A percentile compares a stretch with the other conserved stretches of the same genome.
phyloP scores from a whole-genome alignment of 2,797 vertebrate genomes.

The Scomberomorus guttatus region DNA sequence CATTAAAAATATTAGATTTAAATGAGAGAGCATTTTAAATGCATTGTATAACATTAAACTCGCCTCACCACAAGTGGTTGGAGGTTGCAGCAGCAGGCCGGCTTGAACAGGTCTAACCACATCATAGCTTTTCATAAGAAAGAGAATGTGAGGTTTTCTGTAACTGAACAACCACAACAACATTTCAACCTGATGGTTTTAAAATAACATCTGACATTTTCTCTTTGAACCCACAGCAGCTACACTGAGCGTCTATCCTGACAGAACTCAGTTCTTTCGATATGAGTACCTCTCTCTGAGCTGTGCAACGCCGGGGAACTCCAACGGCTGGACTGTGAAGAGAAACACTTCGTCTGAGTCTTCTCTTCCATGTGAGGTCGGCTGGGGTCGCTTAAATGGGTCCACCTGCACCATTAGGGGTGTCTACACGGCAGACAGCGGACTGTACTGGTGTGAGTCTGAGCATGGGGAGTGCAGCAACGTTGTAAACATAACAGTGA shows the following conservation, averaged over 20 bases:
- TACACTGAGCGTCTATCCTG: conserved; percentile 1
- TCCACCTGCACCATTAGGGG: conserved; percentile 18
- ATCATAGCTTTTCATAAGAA: too few relatives aligned
- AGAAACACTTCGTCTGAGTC: not conserved
- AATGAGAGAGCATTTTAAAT: too few relatives aligned
- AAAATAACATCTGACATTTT: too few relatives aligned
- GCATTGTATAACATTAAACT: too few relatives aligned
- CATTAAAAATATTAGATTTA: too few relatives aligned
- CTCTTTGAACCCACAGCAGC: conserved; percentile 1
- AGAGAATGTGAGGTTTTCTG: too few relatives aligned
- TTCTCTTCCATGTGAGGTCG: not conserved
- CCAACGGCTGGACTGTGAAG: not conserved
- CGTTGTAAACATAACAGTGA: not conserved
- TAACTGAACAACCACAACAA: too few relatives aligned
- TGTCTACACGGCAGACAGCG: not conserved
- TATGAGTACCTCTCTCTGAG: conserved; percentile 5
- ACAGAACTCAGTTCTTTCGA: conserved; percentile 22
- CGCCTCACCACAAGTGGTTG: too few relatives aligned
- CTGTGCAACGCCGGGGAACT: not conserved
- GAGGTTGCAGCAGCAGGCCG: too few relatives aligned
- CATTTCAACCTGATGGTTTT: too few relatives aligned
- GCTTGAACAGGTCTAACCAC: too few relatives aligned
- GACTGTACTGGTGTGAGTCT: conserved; percentile 15
- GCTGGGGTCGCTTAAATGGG: not conserved
- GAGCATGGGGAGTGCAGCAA: not conserved